Evolutionary conservation across 2,113 vertebrate genomes (phyloP).

Genomic region (Columbina picui): DNA sequence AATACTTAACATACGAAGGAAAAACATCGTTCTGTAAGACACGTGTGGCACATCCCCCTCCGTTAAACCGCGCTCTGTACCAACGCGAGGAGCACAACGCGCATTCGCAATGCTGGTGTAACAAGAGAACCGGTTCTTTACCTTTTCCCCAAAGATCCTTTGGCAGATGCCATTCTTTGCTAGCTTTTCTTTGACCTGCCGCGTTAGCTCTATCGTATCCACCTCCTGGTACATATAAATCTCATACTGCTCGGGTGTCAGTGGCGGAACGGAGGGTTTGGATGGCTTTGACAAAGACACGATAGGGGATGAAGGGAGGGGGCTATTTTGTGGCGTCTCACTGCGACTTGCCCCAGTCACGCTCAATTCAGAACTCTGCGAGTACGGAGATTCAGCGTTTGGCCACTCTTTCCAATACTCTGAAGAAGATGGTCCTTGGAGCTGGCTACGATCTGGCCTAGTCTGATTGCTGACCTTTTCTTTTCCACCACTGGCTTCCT

Average conservation of each 20-base stretch:
- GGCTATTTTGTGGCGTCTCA: conserved; percentile 88
- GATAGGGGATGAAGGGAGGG: conserved; percentile 85
- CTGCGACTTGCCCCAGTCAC: conserved; percentile 83
- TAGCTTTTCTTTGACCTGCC: conserved; percentile 92
- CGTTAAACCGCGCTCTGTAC: not conserved
- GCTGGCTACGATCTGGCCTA: conserved; percentile 79
- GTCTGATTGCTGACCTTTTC: conserved; percentile 76
- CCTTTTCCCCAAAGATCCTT: conserved; percentile 93
- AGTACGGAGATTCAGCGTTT: conserved; percentile 85
- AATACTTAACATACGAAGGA: not conserved
- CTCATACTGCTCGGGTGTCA: conserved; percentile 92
- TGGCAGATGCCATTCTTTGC: conserved; percentile 95
- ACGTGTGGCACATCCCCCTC: not conserved
- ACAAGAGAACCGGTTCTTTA: conserved; percentile 67
- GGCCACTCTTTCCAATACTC: conserved; percentile 92
- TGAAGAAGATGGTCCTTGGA: conserved; percentile 81
- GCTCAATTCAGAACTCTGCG: conserved; percentile 86
- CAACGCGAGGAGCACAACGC: not conserved
- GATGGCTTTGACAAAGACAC: conserved; percentile 83
- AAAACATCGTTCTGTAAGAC: not conserved
- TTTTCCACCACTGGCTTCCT: conserved; percentile 84
- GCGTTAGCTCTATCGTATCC: conserved; percentile 90
- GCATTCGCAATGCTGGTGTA: not conserved
- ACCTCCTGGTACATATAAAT: conserved; percentile 94
- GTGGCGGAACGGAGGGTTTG: conserved; percentile 84